Evolutionary conservation across 2,888 invertebrate species (phyloP).

Genomic region (Argynnis bischoffii): DNA sequence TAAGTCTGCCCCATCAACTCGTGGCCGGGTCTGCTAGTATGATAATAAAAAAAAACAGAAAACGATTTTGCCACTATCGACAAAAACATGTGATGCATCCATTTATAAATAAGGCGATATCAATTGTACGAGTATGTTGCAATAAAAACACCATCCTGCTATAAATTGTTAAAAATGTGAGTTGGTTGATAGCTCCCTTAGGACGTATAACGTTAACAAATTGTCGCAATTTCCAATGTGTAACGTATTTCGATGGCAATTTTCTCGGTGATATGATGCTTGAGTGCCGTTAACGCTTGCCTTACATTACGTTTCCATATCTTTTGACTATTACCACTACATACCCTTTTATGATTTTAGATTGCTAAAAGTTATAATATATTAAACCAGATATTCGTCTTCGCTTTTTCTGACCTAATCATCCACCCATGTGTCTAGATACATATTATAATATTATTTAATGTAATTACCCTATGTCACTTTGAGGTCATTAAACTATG

Average conservation of each 20-base stretch:
- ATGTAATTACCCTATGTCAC: too few species aligned
- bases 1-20: too few species aligned
- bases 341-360: constrained; percentile 19
- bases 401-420: too few species aligned
- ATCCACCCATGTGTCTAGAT: too few species aligned
- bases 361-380: background rate
- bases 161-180: constrained; percentile 48
- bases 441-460: too few species aligned
- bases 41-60: background rate
- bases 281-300: constrained; percentile 40
- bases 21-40: background rate
- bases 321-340: constrained; percentile 15
- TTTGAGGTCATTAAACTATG: too few species aligned
- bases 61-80: background rate
- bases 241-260: constrained; percentile 62
- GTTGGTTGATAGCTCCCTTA: constrained; percentile 51
- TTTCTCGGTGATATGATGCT: constrained; percentile 51
- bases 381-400: background rate
- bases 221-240: constrained; percentile 65
- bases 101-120: constrained; percentile 24
- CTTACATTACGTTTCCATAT: constrained; percentile 23
- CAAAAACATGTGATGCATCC: background rate
- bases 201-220: constrained; percentile 65
- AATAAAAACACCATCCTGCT: constrained; percentile 47
- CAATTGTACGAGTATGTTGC: constrained; percentile 30